Evolutionary conservation across 1,140 invertebrate species (phyloP), one percentile per base, ranked within the genome.

Genomic region (Platyscapa corneri): DNA sequence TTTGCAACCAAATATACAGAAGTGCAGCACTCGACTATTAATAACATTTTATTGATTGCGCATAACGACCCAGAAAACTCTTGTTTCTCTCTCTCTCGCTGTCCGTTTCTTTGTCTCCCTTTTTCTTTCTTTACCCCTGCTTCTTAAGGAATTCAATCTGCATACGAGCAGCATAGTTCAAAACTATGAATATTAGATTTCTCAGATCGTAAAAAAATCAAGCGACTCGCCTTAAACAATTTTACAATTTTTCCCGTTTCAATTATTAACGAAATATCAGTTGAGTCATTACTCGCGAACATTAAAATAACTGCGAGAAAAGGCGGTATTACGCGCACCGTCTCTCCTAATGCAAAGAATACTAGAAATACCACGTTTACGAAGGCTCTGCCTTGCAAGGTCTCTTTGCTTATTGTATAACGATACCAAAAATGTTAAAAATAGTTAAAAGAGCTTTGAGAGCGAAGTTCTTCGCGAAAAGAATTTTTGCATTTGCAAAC

Each of bases 41-140:
- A 86, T 86, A 86, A 83, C 56, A 42, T 78, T 83, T 56, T 83
- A 86, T 86, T 65, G 85, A 86, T 78, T 78, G 75, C 65, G 80
- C 85, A 65, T 86, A 86, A 86, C 85, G 85, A 86, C 75, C 85
- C 85, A 83, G 60, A 78, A 79, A 86, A 82, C 80, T 86, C 74
- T 20, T 49, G 42, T 49, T 27, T 74, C 39, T 42, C 34, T 74
- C 37, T 74, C 34, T 23, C 37, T 46, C n/a, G n/a, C 27, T 75
- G 27, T 75, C 74, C 6, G n/a, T n/a, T 30, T 75, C 30, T 53
- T 46, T 34, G 18, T 6, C 46, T 20, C 6, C 53, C 42, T 14
- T 16, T 53, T 76, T 76, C 27, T 53, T 34, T 76, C n/a, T 53
- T 76, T 75, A 10, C 6, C 42, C 34, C 34, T 42, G 42, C 37